phyloP scores from a whole-genome alignment of 2,797 vertebrate species.

The Mycteria americana region DNA sequence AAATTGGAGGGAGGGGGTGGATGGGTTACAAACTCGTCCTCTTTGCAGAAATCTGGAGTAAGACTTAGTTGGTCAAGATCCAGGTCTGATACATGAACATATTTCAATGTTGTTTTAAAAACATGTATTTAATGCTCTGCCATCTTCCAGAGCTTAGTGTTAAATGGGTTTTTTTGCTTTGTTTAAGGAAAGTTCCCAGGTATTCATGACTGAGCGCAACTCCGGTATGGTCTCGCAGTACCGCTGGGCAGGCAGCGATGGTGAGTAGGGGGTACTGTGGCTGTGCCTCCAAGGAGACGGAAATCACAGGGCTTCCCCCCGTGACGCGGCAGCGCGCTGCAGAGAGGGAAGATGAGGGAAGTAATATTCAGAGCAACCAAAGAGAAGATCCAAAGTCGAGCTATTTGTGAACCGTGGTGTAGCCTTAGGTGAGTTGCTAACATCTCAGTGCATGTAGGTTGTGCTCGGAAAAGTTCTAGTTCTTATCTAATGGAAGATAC shows the following conservation, averaged over 20 bases:
- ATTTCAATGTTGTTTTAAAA: not conserved
- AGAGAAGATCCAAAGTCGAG: not conserved
- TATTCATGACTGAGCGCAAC: not conserved
- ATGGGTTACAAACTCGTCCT: not conserved
- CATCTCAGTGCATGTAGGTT: not conserved
- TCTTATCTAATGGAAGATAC: not conserved
- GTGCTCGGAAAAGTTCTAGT: not conserved
- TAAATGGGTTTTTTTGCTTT: not conserved
- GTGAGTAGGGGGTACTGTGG: rapidly evolving
- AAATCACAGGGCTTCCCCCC: not conserved
- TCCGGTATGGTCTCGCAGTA: rapidly evolving
- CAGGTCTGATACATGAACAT: not conserved
- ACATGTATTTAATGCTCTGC: not conserved
- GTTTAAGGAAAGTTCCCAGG: not conserved
- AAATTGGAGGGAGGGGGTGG: not conserved
- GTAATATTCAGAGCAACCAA: not conserved
- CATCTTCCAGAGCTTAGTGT: not conserved
- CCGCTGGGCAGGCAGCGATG: not conserved
- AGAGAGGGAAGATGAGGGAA: not conserved
- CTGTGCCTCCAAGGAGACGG: not conserved
- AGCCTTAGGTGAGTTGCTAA: not conserved
- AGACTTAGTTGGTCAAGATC: not conserved
- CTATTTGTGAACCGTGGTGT: not conserved
- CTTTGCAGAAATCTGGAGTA: not conserved
- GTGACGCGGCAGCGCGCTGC: rapidly evolving